Evolutionary conservation across 2,797 vertebrate species (phyloP), one percentile per base, ranked within the genome.

Genomic region (Gambelia wislizenii): DNA sequence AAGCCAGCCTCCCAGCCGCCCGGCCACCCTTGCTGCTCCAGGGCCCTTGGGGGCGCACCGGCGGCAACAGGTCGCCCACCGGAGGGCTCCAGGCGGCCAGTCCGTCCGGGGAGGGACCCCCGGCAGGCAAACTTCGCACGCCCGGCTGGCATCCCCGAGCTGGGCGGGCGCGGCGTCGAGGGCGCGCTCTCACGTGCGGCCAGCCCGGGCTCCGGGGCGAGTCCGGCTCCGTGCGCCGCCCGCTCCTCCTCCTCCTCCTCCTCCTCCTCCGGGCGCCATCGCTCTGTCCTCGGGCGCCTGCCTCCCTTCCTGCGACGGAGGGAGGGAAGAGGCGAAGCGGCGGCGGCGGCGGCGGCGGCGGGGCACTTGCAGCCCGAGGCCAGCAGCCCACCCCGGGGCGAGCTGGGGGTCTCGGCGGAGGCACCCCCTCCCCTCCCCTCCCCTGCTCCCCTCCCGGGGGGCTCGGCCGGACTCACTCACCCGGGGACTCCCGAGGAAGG

Each of bases 381-480:
- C 27, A 6, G 75, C 56, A 36, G 52, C 39, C 30, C 44, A 16
- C 1, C 56, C 52, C 20, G 1, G 25, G 27, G 30, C 64, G 12
- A 12, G 64, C 64, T 33, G 25, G 30, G 44, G 70, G 72, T 18
- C 36, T 22, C 42, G 39, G 4, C 8, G 18, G 12, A 27, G 3
- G 16, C 56, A 39, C 13, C 25, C 6, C 20, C 42, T 22, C 52
- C 14, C 6, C 6, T 27, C 36, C n/a, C 4, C 5, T 10, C 3
- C 56, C 56, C 9, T 30, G n/a, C 20, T 52, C 25, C 47, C 20
- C 18, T 49, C 47, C n/a, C 30, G 8, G 7, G 8, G 64, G 64
- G 27, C 64, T 67, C 33, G 64, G 64, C 30, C 18, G 69, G 79
- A 20, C 27, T 30, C 64, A 84, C 93, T 91, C 91, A 84, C 86